A percentile compares a stretch with the other conserved stretches of the same genome.
Conservation (phyloP, 2,888 invertebrate genomes). For the Microctonus brassicae region DNA sequence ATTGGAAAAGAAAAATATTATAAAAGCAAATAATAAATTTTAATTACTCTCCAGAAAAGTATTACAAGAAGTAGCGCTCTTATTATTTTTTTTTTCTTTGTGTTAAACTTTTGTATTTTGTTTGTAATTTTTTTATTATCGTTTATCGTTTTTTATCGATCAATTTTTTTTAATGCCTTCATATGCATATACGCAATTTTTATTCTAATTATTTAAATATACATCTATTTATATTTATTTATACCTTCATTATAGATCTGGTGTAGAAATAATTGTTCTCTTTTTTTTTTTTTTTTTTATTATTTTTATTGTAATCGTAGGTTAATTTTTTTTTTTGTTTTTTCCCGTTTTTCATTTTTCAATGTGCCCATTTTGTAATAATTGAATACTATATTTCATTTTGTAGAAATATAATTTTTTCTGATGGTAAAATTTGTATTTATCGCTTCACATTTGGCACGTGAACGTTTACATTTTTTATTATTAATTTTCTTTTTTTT, state of each 20-base stretch:
- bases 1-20: background rate
- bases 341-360: constrained; percentile 40
- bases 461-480: background rate
- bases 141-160: constrained; percentile 3
- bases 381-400: background rate
- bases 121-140: background rate
- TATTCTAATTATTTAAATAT: constrained; percentile 65
- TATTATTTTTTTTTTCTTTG: background rate
- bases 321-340: constrained; percentile 59
- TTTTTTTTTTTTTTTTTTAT: constrained; percentile 48
- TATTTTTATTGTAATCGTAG: constrained; percentile 28
- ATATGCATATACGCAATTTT: constrained; percentile 55
- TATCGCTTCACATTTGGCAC: background rate
- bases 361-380: constrained; percentile 16
- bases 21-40: constrained; percentile 11
- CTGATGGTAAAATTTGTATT: background rate
- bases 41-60: background rate
- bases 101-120: background rate
- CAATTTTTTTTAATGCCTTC: constrained; percentile 37
- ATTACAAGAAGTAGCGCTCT: background rate
- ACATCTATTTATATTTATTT: constrained; percentile 53
- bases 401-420: background rate
- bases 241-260: constrained; percentile 51
- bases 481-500: constrained; percentile 13
- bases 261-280: constrained; percentile 65